Evolutionary conservation across 2,888 invertebrate species (phyloP).

Genomic region (Dimorphilus gyrociliatus): DNA sequence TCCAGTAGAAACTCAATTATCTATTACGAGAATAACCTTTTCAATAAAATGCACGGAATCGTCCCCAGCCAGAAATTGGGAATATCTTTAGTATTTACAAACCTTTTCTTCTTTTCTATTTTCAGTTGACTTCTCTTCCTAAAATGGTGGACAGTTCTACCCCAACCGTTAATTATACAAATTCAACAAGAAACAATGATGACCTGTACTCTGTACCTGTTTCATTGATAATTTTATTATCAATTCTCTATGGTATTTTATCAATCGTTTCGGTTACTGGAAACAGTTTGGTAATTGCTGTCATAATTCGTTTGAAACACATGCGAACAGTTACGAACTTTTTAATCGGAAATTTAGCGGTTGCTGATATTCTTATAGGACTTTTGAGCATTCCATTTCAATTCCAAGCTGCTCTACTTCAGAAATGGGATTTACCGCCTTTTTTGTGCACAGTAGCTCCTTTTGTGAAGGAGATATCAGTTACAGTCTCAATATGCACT

Average conservation of each 20-base stretch:
- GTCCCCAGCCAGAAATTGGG: too few relatives aligned
- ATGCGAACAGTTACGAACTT: slow-evolving; percentile 69
- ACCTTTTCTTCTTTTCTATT: too few relatives aligned
- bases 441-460: slow-evolving; percentile 78
- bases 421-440: slow-evolving; percentile 65
- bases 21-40: too few relatives aligned
- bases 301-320: slow-evolving; percentile 54
- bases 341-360: slow-evolving; percentile 66
- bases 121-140: too few relatives aligned
- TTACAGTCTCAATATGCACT: slow-evolving; percentile 75
- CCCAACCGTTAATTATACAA: slow-evolving; percentile 6
- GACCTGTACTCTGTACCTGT: slow-evolving; percentile 56
- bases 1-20: too few relatives aligned
- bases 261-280: slow-evolving; percentile 64
- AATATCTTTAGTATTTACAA: too few relatives aligned
- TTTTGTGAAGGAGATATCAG: slow-evolving; percentile 65
- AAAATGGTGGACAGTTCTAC: too few relatives aligned
- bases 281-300: slow-evolving; percentile 68
- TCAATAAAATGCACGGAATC: too few relatives aligned
- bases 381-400: slow-evolving; percentile 70
- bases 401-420: slow-evolving; percentile 72
- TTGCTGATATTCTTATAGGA: slow-evolving; percentile 69
- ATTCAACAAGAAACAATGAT: slow-evolving; percentile 20
- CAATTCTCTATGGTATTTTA: slow-evolving; percentile 62
- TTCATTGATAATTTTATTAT: slow-evolving; percentile 54